Evolutionary conservation across 2,888 invertebrate species (phyloP).

Genomic region (Gonocerus acuteangulatus): DNA sequence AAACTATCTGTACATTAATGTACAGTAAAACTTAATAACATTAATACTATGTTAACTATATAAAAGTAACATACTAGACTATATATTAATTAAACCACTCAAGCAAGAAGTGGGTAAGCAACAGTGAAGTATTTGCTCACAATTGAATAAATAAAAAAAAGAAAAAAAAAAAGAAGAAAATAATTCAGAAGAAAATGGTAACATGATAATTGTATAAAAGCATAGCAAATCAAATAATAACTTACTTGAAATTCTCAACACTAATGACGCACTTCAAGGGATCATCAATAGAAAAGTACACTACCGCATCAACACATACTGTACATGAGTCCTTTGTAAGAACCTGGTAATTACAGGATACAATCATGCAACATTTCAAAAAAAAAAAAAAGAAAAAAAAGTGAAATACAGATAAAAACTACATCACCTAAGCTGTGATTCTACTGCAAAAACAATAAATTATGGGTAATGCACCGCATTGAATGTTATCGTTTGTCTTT

Average conservation of each 20-base stretch:
- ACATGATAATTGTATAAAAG: too few relatives aligned
- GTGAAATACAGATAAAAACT: neutral
- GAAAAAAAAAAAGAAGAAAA: neutral
- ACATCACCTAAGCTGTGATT: neutral
- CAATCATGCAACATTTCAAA: constrained; percentile 19
- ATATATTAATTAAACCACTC: too few relatives aligned
- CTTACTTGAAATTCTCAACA: constrained; percentile 65
- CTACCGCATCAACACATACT: constrained; percentile 85
- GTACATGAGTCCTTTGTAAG: constrained; percentile 91
- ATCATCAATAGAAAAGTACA: constrained; percentile 73
- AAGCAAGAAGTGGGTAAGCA: too few relatives aligned
- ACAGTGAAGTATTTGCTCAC: too few relatives aligned
- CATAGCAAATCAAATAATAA: neutral
- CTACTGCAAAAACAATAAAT: neutral
- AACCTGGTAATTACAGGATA: constrained; percentile 49
- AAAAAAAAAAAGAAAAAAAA: neutral
- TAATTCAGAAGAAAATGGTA: neutral
- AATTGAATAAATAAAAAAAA: constrained; percentile 1
- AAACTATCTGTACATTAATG: too few relatives aligned
- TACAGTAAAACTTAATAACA: too few relatives aligned
- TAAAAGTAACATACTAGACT: too few relatives aligned
- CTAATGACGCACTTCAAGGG: constrained; percentile 67
- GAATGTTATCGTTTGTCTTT: too few relatives aligned
- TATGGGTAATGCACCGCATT: too few relatives aligned
- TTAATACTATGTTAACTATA: too few relatives aligned